Evolutionary conservation across 2,888 invertebrate genomes (phyloP).

Genomic region (Netelia virgata): DNA sequence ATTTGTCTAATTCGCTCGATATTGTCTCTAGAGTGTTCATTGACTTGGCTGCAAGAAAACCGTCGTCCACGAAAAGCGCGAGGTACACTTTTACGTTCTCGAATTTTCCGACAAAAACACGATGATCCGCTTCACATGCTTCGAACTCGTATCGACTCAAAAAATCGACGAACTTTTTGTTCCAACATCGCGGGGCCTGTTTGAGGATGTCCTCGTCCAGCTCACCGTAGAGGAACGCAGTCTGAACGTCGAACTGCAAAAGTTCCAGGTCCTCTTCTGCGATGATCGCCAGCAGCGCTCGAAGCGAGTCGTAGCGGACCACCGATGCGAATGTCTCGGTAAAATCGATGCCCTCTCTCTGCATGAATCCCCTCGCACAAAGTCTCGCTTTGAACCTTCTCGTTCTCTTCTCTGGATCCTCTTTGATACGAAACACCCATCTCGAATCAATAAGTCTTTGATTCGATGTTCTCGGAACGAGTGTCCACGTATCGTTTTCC

Average conservation of each 20-base stretch:
- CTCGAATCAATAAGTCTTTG: no score
- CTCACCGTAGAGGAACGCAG: conserved; percentile 47
- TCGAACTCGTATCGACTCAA: conserved; percentile 35
- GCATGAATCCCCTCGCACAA: conserved; percentile 37
- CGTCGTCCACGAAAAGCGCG: conserved; percentile 71
- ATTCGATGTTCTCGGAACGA: conserved; percentile 29
- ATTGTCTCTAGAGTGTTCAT: conserved; percentile 35
- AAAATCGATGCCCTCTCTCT: conserved; percentile 32
- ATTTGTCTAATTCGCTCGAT: no score
- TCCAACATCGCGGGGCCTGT: conserved; percentile 73
- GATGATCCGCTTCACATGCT: conserved; percentile 1
- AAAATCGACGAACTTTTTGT: conserved; percentile 67
- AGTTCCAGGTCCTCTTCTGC: conserved; percentile 1
- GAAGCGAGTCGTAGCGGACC: conserved; percentile 40
- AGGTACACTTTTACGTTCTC: conserved; percentile 55
- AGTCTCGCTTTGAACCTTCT: conserved; percentile 32
- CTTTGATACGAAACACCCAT: conserved; percentile 30
- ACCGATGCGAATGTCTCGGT: conserved; percentile 42
- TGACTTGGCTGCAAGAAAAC: no score
- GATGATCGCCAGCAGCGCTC: conserved; percentile 36
- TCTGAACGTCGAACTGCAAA: conserved; percentile 48
- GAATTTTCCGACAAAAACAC: no score
- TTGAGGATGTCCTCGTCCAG: conserved; percentile 65
- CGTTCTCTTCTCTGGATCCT: no score
- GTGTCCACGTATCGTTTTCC: conserved; percentile 42